Evolutionary conservation across 1,140 invertebrate species (phyloP), one percentile per base, ranked within the genome.

Genomic region (Lepidurus arcticus): DNA sequence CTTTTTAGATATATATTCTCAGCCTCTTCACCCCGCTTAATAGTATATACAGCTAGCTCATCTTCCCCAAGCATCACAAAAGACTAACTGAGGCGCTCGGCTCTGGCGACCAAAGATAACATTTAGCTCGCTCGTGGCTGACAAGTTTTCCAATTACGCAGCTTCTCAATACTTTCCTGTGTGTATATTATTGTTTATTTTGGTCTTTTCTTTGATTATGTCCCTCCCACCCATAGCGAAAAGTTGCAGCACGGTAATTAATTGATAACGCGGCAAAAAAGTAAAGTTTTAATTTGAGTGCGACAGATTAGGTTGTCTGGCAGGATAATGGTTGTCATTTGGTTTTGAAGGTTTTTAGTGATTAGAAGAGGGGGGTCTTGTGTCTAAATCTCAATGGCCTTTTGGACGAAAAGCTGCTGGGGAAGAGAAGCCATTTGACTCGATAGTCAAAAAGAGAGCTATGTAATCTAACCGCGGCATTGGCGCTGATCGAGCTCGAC

Each of bases 41-140:
- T 16, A 16, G 16, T 65, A 13, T 34, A 34, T 34, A 34, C 34
- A 34, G 34, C 34, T 34, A 21, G 21, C 53, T 65, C 53, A 65
- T 65, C 53, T 65, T 65, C 53, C 9, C 53, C 8, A 21, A 65
- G 53, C 53, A 65, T 65, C 53, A 21, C 53, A 34, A 34, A 34
- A 34, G 34, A 34, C 34, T 34, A 34, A 34, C 34, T 34, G 34
- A 34, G 34, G 34, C 53, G 21, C 53, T 65, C 16, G 53, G 53
- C 53, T 65, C 53, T 65, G 53, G 53, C 53, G 53, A 65, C 53
- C 53, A 65, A 21, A 65, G 53, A 65, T 65, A 65, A 65, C 53
- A 65, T 65, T 65, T 65, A 65, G 21, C 53, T 65, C 13, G 21
- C 53, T 65, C 9, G 13, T 65, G 13, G 53, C 53, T 65, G 6